Evolutionary conservation across 2,888 invertebrate genomes (phyloP).

Genomic region (Drosophila anomalata): DNA sequence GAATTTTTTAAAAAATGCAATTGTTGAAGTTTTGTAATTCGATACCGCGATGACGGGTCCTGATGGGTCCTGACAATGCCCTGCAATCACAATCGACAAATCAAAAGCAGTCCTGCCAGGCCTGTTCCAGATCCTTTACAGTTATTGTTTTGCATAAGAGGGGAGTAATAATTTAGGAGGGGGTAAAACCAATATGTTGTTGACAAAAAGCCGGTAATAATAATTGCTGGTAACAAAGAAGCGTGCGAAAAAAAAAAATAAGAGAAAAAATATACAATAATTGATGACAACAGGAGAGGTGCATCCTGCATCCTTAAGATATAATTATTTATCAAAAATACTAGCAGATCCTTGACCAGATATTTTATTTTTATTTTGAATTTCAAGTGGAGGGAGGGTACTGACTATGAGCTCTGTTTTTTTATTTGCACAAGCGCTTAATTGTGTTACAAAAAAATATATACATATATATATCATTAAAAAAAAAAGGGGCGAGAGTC

Average conservation of each 20-base stretch:
- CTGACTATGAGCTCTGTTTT: slow-evolving; percentile 34
- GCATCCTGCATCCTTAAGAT: not conserved
- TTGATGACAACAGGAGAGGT: not conserved
- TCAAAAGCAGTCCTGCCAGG: not conserved
- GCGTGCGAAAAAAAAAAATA: slow-evolving; percentile 27
- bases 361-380: not conserved
- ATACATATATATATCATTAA: not conserved
- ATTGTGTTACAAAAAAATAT: slow-evolving; percentile 60
- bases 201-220: slow-evolving; percentile 61
- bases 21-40: slow-evolving; percentile 64
- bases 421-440: slow-evolving; percentile 77
- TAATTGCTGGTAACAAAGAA: slow-evolving; percentile 53
- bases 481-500: slow-evolving; percentile 40
- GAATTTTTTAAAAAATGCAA: slow-evolving; percentile 65
- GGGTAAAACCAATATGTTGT: slow-evolving; percentile 61
- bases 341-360: not conserved
- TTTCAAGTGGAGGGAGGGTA: slow-evolving; percentile 5
- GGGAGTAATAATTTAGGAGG: slow-evolving; percentile 48
- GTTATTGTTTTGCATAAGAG: slow-evolving; percentile 14
- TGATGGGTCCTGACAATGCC: slow-evolving; percentile 63
- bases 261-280: not conserved
- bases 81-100: slow-evolving; percentile 58
- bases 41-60: slow-evolving; percentile 50
- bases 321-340: slow-evolving; percentile 9
- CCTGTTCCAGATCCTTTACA: slow-evolving; percentile 8